phyloP scores from a whole-genome alignment of 2,888 invertebrate species.

The Holacanthella duospinosa region DNA sequence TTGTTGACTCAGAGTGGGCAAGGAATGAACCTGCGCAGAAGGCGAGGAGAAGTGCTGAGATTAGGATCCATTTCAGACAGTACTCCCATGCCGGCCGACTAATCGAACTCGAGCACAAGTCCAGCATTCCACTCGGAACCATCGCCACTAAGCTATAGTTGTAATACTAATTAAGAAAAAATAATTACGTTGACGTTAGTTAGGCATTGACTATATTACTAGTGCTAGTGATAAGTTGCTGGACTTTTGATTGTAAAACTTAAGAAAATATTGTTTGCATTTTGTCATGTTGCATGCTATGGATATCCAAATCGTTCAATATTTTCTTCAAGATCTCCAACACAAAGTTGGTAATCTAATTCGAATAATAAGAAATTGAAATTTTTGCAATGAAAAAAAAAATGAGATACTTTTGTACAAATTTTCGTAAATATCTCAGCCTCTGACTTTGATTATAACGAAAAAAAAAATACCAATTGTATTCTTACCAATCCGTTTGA shows the following conservation, averaged over 20 bases:
- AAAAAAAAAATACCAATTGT: neutral
- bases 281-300: no score
- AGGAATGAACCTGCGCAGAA: conserved; percentile 55
- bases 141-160: conserved; percentile 62
- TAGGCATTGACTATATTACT: no score
- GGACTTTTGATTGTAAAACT: neutral
- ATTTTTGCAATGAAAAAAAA: no score
- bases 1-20: conserved; percentile 35
- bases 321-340: no score
- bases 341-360: no score
- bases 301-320: no score
- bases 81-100: conserved; percentile 68
- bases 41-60: conserved; percentile 51
- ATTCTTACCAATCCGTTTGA: conserved; percentile 32
- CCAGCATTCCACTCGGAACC: conserved; percentile 54
- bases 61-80: conserved; percentile 54
- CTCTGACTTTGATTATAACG: no score
- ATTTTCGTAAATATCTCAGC: no score
- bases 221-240: neutral
- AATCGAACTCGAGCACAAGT: conserved; percentile 56
- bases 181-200: neutral
- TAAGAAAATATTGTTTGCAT: no score
- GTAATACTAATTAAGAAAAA: conserved; percentile 39
- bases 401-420: no score
- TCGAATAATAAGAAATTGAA: no score